Percentiles rank a stretch among this genome's conserved stretches.
phyloP scores from a whole-genome alignment of 2,113 vertebrate genomes.

The Chunga burmeisteri region DNA sequence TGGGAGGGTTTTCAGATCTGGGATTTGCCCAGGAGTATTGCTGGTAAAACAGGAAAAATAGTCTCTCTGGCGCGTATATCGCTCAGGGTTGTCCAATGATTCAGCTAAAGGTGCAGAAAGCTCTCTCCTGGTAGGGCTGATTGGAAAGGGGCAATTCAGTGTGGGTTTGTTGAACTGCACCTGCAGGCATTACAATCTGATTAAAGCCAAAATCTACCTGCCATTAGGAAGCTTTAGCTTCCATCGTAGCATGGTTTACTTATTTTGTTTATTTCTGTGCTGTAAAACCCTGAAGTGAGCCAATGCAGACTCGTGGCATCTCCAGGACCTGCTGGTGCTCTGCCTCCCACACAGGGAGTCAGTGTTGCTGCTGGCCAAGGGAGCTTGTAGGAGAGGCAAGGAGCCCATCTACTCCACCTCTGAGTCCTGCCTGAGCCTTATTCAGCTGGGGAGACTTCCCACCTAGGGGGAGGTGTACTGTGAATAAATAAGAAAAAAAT shows the following conservation, averaged over 20 bases:
- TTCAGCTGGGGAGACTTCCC: not conserved
- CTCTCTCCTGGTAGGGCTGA: not conserved
- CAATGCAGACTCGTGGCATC: not conserved
- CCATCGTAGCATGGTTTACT: not conserved
- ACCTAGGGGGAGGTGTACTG: not conserved
- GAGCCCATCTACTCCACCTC: not conserved
- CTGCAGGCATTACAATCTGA: not conserved
- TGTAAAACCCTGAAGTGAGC: not conserved
- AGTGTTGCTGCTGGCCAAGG: not conserved
- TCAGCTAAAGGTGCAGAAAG: not conserved
- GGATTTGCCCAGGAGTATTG: not conserved
- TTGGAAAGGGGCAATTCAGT: not conserved
- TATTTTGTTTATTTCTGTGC: not conserved
- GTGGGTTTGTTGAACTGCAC: not conserved
- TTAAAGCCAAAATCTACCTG: not conserved
- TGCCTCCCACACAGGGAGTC: not conserved
- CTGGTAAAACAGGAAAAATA: not conserved
- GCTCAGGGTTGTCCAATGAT: not conserved
- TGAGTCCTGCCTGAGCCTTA: not conserved
- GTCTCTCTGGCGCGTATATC: not conserved
- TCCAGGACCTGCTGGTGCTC: not conserved
- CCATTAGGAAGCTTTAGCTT: not conserved
- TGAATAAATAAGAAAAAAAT: not conserved
- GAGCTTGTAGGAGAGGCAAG: not conserved
- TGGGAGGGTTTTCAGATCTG: not conserved